Base-by-base conservation (phyloP, 2,888 invertebrate species). In the Phorcus lineatus region DNA sequence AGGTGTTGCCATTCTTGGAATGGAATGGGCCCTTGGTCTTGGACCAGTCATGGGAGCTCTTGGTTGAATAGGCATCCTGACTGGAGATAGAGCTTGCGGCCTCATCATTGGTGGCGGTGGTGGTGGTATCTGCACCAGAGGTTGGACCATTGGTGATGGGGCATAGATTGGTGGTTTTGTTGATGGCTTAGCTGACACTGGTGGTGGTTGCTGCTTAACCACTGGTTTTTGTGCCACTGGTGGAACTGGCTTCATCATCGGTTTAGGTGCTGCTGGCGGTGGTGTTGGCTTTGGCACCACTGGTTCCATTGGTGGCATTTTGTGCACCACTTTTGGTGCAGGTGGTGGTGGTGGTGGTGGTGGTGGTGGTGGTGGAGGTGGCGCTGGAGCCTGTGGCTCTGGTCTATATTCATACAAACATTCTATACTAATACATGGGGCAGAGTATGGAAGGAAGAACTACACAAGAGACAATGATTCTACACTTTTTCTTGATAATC, bases 41-140 rank as follows among this genome's bases (percentile, higher is more conserved):
- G 74, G 74, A 13, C 70, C 75, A n/a, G 74, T 80, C 4, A 82
- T 70, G n/a, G 81, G 79, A 53, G 54, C 57, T 36, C 77, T 47
- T 47, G 62, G 47, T 47, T 47, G 47, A 47, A 47, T 11, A 47
- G 47, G 47, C 47, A 47, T 47, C 13, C 47, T 47, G 47, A 47
- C 47, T 47, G 6, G 47, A 47, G 47, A 47, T 11, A 47, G 78
- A 17, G 67, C 81, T 36, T 86, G 83, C 47, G 84, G 79, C 57
- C 85, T 79, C 78, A 82, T 82, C 16, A 80, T 57, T 31, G 82
- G 85, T 54, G 86, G 84, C 31, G 82, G 82, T 17, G 81, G 80
- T 47, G 86, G 84, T 55, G 83, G 79, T 17, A 84, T 79, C 54
- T 77, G 76, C n/a, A 55, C 24, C 52, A 74, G 22, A 40, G 54